Base-by-base conservation (phyloP, 2,797 vertebrate genomes). In the Girardinus metallicus region DNA sequence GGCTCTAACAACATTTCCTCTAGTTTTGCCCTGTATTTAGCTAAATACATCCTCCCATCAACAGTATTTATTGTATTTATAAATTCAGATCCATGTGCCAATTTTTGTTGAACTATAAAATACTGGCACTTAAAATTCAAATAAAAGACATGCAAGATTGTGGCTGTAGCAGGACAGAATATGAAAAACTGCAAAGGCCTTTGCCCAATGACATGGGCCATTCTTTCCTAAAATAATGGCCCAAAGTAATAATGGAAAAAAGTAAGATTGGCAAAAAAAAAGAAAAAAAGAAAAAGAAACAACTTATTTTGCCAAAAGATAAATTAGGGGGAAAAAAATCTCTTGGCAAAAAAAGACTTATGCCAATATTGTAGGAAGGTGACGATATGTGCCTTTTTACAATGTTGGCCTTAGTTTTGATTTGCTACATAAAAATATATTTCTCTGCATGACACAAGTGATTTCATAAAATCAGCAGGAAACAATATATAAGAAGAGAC, bases 381-480 rank as follows among this genome's bases (percentile, higher is more conserved):
- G 15, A 16, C 15, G 5, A 18, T 51, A 13, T 60, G n/a, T 15
- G n/a, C 6, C n/a, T 31, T 57, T 57, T 43, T 43, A 70, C 39
- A 43, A n/a, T 41, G 23, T n/a, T 70, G 39, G 23, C 41, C 39
- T 43, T 43, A 43, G 39, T n/a, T 29, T 71, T 29, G 12, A 71
- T 15, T 71, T 71, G 41, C 26, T 44, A 46, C 26, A 29, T 71
- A 44, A 44, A 34, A 44, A n/a, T 29, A 23, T 12, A 84, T 87
- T 81, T 81, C 82, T 64, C 44, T 41, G 68, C 60, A 64, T 55
- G 68, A 76, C 39, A 80, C 26, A 44, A 71, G 11, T 79, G 75
- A 90, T 82, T 87, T 83, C 15, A 81, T 77, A 79, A 79, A 81
- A 86, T 72, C 46, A 53, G 64, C 76, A 66, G 60, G 81, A 84